Evolutionary conservation across 2,888 invertebrate species (phyloP).

Genomic region (Acanthosepion lycidas): DNA sequence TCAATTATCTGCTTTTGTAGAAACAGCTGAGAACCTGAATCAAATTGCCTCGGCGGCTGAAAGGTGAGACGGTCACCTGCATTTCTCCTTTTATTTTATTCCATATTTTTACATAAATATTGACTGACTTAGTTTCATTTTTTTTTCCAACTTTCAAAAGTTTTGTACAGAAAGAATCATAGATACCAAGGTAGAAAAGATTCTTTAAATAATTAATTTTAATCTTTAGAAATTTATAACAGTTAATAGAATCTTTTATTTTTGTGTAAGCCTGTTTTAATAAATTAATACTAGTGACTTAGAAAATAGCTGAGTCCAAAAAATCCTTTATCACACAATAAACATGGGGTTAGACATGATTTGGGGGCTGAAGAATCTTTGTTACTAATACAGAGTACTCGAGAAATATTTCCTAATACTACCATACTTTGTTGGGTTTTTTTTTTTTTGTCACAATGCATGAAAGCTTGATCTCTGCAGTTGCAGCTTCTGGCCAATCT

Average conservation of each 20-base stretch:
- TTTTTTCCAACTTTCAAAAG: neutral
- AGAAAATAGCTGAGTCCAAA: no score
- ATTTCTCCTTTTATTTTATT: slow-evolving; percentile 35
- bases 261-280: no score
- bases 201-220: neutral
- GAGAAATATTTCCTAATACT: no score
- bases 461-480: no score
- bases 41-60: slow-evolving; percentile 46
- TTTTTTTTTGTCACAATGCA: no score
- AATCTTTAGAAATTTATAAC: neutral
- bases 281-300: no score
- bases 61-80: slow-evolving; percentile 45
- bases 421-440: no score
- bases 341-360: no score
- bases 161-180: neutral
- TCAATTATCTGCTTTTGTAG: slow-evolving; percentile 45
- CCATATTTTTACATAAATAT: slow-evolving; percentile 17
- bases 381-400: no score
- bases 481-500: no score
- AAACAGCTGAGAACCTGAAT: slow-evolving; percentile 41
- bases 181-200: neutral
- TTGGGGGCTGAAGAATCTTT: no score
- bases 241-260: neutral
- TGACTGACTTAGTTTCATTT: neutral
- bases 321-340: no score